Percentiles rank a stretch among this genome's conserved stretches.
Evolutionary conservation across 2,797 vertebrate species (phyloP).

Genomic region (Kryptopterus vitreolus): DNA sequence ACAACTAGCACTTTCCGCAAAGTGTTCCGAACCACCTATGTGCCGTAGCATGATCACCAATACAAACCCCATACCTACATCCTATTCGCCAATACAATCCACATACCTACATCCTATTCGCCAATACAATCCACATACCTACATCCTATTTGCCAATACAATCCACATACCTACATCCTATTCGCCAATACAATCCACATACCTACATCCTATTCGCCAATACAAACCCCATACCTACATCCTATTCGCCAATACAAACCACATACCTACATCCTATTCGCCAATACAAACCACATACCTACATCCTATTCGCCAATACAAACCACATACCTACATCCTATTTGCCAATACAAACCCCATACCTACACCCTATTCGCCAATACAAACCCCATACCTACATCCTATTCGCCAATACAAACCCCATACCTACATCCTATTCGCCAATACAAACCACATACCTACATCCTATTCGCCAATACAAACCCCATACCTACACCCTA

Average conservation of each 20-base stretch:
- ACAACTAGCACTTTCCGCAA: background rate
- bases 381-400: background rate
- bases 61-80: background rate
- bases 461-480: background rate
- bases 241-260: background rate
- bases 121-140: background rate
- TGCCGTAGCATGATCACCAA: background rate
- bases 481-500: background rate
- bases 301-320: background rate
- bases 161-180: background rate
- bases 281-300: background rate
- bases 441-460: background rate
- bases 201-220: background rate
- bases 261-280: too few species aligned
- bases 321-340: background rate
- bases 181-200: background rate
- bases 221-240: background rate
- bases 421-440: too few species aligned
- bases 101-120: too few species aligned
- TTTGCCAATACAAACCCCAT: background rate
- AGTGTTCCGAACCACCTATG: background rate
- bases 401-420: background rate
- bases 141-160: background rate
- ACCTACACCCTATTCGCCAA: background rate
- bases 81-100: background rate